Evolutionary conservation across 2,797 vertebrate genomes (phyloP), one percentile per base, ranked within the genome.

Genomic region (Benthosema pterotum): DNA sequence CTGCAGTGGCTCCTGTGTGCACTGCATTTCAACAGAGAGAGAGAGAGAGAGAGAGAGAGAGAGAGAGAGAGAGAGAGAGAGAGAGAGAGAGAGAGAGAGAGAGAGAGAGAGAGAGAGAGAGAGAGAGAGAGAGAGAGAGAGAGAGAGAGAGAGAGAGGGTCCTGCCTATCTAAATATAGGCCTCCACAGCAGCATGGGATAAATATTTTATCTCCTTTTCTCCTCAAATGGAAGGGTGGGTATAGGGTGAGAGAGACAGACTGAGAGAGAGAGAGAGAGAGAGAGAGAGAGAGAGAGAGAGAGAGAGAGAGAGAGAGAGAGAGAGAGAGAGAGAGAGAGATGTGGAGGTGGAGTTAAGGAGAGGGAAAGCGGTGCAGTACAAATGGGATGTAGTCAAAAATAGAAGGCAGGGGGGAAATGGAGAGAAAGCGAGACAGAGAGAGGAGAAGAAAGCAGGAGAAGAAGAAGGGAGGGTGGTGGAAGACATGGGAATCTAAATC

Each of bases 121-220:
- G 28, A 32, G 43, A 45, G 1, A 45, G 14, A 45, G 2, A 43
- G 2, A 43, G 2, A 43, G 2, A 25, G 2, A 25, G 2, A 25
- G 2, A 2, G 25, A 32, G 28, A 32, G 28, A 32, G 28, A 38
- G 45, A 46, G 0, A 46, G n/a, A 15, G 12, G 16, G 53, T 76
- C 57, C 5, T 59, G 75, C 79, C 81, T 63, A 2, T 83, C 86
- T 91, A 92, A 91, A 93, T 85, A 90, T 92, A 93, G 86, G 69
- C 65, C 46, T 71, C 60, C 72, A 60, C 85, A 79, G 86, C 83
- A 80, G 81, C 76, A 76, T 60, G 67, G 76, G 28, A 82, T 92
- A 88, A 93, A 93, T 93, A 92, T 92, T 93, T 93, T 61, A 93
- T 89, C 49, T 73, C 65, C 59, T 51, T 46, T 47, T 71, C 73